A percentile compares a stretch with the other conserved stretches of the same genome.
These are phyloP conservation scores for Marisa cornuarietis DNA, from an alignment of 1,140 invertebrate species.

Conservation along the genomic window DNA sequence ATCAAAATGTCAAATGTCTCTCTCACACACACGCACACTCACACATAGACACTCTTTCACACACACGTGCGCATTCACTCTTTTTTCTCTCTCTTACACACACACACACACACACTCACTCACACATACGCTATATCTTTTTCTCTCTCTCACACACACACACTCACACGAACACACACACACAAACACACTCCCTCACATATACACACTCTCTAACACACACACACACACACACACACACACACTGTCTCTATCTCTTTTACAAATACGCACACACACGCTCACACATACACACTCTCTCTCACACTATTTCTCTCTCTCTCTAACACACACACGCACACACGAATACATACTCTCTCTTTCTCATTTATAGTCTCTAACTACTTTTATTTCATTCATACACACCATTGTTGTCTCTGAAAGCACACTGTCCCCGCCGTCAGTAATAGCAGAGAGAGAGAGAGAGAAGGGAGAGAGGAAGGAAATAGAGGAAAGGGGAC, in stretches of 20 bases:
- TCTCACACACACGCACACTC: not conserved
- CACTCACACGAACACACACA: not conserved
- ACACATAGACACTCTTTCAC: too few relatives aligned
- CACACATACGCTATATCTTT: not conserved
- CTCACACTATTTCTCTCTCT: conserved; percentile 13
- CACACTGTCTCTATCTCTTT: too few relatives aligned
- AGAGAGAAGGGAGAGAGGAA: too few relatives aligned
- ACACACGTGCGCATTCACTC: not conserved
- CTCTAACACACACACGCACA: conserved; percentile 17
- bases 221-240: conserved; percentile 15
- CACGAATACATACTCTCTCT: not conserved
- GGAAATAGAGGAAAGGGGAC: too few relatives aligned
- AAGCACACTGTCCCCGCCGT: not conserved
- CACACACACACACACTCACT: conserved; percentile 15
- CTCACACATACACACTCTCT: conserved; percentile 7
- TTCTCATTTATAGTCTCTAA: not conserved
- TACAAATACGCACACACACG: not conserved
- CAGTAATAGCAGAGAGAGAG: not conserved
- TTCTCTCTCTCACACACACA: not conserved
- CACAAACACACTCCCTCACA: not conserved
- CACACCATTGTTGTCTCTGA: not conserved
- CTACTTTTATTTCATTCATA: not conserved
- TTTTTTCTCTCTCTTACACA: too few relatives aligned
- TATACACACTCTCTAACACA: conserved; percentile 4
- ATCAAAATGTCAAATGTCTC: too few relatives aligned